These are phyloP conservation scores for Alloscopus bannaensis DNA, from an alignment of 2,888 invertebrate genomes.

Conservation along the genomic window DNA sequence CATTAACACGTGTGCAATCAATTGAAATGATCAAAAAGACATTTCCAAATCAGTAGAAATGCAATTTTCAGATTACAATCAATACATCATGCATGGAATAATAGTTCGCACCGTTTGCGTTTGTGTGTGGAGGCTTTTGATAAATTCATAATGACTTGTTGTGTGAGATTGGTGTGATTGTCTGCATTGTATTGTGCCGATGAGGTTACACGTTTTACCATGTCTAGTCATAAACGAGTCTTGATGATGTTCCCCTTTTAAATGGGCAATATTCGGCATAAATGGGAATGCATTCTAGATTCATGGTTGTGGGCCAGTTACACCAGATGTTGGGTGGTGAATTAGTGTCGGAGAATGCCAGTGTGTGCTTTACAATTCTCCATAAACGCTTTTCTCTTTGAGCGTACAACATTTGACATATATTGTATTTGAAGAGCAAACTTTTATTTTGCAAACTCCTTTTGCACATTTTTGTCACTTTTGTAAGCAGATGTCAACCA, in stretches of 20 bases:
- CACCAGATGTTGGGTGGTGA: too few species aligned
- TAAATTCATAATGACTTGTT: slow-evolving; percentile 1
- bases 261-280: too few species aligned
- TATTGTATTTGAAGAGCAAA: too few species aligned
- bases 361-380: too few species aligned
- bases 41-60: slow-evolving; percentile 53
- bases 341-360: too few species aligned
- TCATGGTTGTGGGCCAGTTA: too few species aligned
- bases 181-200: background rate
- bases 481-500: too few species aligned
- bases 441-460: too few species aligned
- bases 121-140: slow-evolving; percentile 1
- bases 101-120: background rate
- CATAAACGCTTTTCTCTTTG: too few species aligned
- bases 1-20: slow-evolving; percentile 19
- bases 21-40: slow-evolving; percentile 41
- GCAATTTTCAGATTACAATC: slow-evolving; percentile 58
- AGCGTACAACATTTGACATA: too few species aligned
- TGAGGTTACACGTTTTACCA: background rate
- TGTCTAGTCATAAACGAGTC: background rate
- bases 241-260: background rate
- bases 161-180: background rate
- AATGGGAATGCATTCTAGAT: too few species aligned
- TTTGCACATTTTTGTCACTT: too few species aligned
- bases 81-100: slow-evolving; percentile 15